Conservation (phyloP, 1,140 invertebrate genomes). For the Brevipalpus yothersi region DNA sequence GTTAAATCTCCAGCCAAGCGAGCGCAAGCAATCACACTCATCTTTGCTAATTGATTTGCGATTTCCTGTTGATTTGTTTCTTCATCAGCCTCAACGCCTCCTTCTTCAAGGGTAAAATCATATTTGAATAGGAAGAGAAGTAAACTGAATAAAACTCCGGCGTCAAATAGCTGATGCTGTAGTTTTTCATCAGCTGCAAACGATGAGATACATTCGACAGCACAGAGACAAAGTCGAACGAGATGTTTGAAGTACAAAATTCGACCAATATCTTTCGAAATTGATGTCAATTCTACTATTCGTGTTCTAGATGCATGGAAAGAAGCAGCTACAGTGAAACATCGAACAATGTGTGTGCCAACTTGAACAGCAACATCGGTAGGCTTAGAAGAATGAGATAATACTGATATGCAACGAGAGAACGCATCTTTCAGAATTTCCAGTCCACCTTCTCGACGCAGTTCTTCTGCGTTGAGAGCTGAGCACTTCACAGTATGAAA, state of each 20-base stretch:
- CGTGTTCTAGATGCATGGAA: slow-evolving; percentile 72
- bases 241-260: slow-evolving; percentile 73
- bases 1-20: slow-evolving; percentile 45
- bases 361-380: slow-evolving; percentile 70
- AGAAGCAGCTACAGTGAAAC: slow-evolving; percentile 78
- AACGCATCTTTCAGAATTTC: slow-evolving; percentile 68
- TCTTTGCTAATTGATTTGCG: slow-evolving; percentile 68
- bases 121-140: slow-evolving; percentile 76
- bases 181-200: slow-evolving; percentile 54
- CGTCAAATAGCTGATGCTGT: slow-evolving; percentile 67
- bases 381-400: slow-evolving; percentile 47
- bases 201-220: slow-evolving; percentile 58
- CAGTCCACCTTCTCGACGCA: slow-evolving; percentile 72
- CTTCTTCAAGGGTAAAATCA: slow-evolving; percentile 91
- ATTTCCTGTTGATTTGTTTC: slow-evolving; percentile 68
- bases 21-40: slow-evolving; percentile 54
- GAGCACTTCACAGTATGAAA: slow-evolving; percentile 93
- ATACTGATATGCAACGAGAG: slow-evolving; percentile 63
- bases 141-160: slow-evolving; percentile 77
- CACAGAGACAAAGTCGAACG: slow-evolving; percentile 45
- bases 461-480: slow-evolving; percentile 86
- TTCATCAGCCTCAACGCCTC: slow-evolving; percentile 60
- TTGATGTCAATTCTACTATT: slow-evolving; percentile 48
- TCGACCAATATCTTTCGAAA: slow-evolving; percentile 65
- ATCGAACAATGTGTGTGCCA: slow-evolving; percentile 66